Evolutionary conservation across 2,113 vertebrate species (phyloP).

Genomic region (Tychaedon coryphoeus): DNA sequence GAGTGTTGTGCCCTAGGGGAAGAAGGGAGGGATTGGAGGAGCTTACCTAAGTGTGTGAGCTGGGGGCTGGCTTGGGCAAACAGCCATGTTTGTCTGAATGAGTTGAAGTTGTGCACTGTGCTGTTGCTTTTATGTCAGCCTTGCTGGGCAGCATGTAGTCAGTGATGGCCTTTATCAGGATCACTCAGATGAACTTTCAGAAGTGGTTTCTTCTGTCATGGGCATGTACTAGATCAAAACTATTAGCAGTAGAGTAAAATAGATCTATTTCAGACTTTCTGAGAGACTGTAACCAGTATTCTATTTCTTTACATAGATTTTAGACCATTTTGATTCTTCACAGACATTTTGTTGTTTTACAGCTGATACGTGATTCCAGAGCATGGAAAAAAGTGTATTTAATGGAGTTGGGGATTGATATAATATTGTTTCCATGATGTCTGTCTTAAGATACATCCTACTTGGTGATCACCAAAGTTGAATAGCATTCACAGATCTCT

Average conservation of each 20-base stretch:
- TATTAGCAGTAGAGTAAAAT: background rate
- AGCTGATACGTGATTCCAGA: background rate
- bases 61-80: constrained; percentile 48
- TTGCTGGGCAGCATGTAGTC: background rate
- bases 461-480: background rate
- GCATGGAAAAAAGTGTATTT: background rate
- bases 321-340: background rate
- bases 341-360: background rate
- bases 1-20: constrained; percentile 44
- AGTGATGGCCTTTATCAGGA: background rate
- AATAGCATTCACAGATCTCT: background rate
- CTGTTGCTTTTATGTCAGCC: constrained; percentile 13
- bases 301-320: background rate
- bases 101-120: constrained; percentile 50
- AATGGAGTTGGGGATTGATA: background rate
- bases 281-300: background rate
- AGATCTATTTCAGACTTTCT: background rate
- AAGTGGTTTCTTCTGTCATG: background rate
- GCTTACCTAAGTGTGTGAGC: constrained; percentile 37
- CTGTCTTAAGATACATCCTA: background rate
- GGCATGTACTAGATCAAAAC: background rate
- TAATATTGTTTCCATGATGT: background rate
- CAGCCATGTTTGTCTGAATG: constrained; percentile 25
- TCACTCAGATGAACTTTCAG: background rate
- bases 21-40: constrained; percentile 25